Base-by-base conservation (phyloP, 2,113 vertebrate genomes). In the Cromileptes altivelis region DNA sequence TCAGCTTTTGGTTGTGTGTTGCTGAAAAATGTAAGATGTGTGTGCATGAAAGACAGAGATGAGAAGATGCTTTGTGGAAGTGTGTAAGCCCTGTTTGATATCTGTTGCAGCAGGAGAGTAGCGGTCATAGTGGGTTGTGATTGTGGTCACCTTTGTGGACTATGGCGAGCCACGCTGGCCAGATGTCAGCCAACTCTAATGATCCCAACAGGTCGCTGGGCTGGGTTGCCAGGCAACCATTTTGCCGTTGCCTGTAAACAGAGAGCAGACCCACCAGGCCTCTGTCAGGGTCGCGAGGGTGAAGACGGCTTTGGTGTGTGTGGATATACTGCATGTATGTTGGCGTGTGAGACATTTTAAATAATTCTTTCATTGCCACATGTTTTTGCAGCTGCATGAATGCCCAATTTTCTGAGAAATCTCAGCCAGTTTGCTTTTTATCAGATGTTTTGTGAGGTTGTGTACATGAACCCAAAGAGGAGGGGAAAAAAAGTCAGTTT, bases 221-320 rank as follows among this genome's bases (percentile, higher is more conserved):
- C 84, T 79, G 40, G 67, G 94, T 95, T 95, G 93, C 95, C 78
- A 88, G 89, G 95, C 94, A 95, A 95, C 94, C 42, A 10, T 84
- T 92, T 93, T 91, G 85, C 89, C 87, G 85, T 88, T 83, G 88
- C 84, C 92, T 90, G 89, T 95, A 92, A 95, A 93, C 94, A 94
- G 85, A 92, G 84, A 86, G 82, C 77, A 87, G 91, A 79, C 82
- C 84, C 85, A 84, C 78, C 76, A 89, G 92, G 90, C 84, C 90
- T 84, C 75, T 76, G 91, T 92, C 61, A 77, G 90, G 94, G 94
- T 93, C 82, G 30, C 50, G 12, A 85, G 64, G 94, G 91, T 93
- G 89, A 94, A 91, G 64, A 83, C 70, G 60, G 70, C 86, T 79
- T 90, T 83, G 70, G 81, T 88, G 75, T 83, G 67, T 70, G 67